Conservation (phyloP, 1,140 invertebrate species). For the Xylocopa sonorina region DNA sequence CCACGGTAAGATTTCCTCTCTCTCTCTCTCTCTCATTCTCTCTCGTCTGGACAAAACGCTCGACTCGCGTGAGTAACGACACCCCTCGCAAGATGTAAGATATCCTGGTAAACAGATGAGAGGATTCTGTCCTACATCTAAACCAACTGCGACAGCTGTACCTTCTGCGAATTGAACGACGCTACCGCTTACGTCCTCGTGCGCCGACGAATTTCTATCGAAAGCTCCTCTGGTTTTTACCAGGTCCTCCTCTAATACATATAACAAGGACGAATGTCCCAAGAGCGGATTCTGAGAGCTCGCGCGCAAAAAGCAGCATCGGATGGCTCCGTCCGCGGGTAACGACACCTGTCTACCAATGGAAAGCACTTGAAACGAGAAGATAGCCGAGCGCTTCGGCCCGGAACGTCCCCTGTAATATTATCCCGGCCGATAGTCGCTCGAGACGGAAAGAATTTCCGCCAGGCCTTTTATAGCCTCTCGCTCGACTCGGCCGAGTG, state of each 20-base stretch:
- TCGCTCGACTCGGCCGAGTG: neutral
- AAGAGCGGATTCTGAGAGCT: neutral
- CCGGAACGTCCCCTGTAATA: neutral
- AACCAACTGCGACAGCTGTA: neutral
- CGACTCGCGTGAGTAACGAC: conserved; percentile 54
- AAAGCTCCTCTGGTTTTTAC: neutral
- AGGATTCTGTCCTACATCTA: neutral
- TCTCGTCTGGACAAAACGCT: neutral
- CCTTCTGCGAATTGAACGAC: neutral
- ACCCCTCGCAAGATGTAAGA: conserved; percentile 49
- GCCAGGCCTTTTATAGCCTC: neutral
- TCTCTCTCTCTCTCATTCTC: neutral
- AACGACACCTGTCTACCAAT: neutral
- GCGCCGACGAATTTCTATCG: neutral
- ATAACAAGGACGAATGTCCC: neutral
- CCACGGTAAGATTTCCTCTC: no score
- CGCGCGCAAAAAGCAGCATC: no score
- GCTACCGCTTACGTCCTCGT: neutral
- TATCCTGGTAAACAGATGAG: conserved; percentile 18
- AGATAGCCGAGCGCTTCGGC: neutral
- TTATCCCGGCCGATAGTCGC: no score
- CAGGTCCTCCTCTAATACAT: neutral
- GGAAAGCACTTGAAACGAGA: neutral
- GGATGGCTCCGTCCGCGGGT: no score
- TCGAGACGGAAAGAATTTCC: no score